Evolutionary conservation across 1,140 invertebrate species (phyloP), one percentile per base, ranked within the genome.

Genomic region (Ceratina calcarata): DNA sequence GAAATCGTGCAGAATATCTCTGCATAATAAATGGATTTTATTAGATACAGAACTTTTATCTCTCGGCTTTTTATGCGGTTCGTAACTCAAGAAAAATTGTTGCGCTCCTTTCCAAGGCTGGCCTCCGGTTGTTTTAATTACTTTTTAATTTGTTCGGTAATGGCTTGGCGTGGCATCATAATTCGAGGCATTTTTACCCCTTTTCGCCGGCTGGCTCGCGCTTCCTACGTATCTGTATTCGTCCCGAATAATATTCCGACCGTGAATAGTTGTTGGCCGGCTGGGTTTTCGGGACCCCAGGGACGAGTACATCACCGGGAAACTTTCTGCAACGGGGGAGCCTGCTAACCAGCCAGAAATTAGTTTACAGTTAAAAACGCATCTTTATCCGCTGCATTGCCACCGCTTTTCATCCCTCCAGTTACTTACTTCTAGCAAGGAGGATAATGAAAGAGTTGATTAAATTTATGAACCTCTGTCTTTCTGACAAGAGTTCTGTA

Each of bases 141-240:
- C 85, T 90, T 90, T 90, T 90, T 90, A 90, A 90, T 90, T 90
- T 90, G 87, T 90, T 90, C 83, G 83, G 65, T 88, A 89, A 90
- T 86, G 84, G 81, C 81, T 78, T 84, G 81, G 84, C 85, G 78
- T 88, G 82, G 83, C 82, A 75, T 83, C 83, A 85, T 89, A 90
- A 90, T 89, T 90, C 75, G 81, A 86, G 82, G 79, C 77, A 84
- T 89, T 88, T 88, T 88, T 88, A 85, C 77, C 62, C 78, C 85
- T 82, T 86, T 74, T 75, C 80, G 65, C 67, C 68, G 67, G 62
- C 64, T 78, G 75, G 58, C 72, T 76, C 73, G 72, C 65, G 83
- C 80, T 45, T 75, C 72, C 27, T 32, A 32, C 27, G 82, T 83
- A 83, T 80, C 83, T 70, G 57, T 72, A 80, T 60, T 60, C 72